phyloP scores from a whole-genome alignment of 1,140 invertebrate genomes.

The Bathynomus jamesi region DNA sequence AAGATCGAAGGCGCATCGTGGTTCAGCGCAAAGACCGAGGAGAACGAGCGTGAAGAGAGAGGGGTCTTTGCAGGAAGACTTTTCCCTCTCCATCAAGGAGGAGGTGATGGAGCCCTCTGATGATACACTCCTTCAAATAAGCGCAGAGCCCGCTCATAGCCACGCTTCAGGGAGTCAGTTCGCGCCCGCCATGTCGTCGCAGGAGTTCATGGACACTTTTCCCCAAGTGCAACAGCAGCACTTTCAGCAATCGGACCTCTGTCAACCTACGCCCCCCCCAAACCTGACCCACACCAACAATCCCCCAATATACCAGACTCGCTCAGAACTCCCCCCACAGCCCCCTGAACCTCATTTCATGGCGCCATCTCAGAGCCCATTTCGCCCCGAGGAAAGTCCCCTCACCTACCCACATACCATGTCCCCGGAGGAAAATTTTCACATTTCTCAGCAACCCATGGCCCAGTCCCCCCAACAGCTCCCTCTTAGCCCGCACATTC shows the following conservation, averaged over 20 bases:
- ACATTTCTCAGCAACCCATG: not conserved
- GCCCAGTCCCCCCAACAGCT: not conserved
- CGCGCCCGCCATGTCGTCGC: not conserved
- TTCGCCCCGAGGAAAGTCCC: not conserved
- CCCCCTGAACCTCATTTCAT: not conserved
- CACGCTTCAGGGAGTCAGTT: not conserved
- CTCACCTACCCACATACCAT: not conserved
- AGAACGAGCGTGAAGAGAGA: not conserved
- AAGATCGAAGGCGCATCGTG: not conserved
- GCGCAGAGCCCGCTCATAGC: not conserved
- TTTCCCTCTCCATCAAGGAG: not conserved
- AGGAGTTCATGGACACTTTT: not conserved
- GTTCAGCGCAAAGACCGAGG: not conserved
- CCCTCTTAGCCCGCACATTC: not conserved
- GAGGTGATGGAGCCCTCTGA: not conserved
- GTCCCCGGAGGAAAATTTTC: not conserved
- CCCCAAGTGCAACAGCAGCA: not conserved
- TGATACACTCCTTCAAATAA: not conserved
- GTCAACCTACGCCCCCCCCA: no score
- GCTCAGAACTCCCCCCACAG: not conserved
- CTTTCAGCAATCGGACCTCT: not conserved
- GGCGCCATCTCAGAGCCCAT: not conserved
- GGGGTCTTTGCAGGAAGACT: not conserved
- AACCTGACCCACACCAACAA: no score
- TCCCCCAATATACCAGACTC: not conserved